Evolutionary conservation across 2,888 invertebrate species (phyloP).

Genomic region (Andrena minutula): DNA sequence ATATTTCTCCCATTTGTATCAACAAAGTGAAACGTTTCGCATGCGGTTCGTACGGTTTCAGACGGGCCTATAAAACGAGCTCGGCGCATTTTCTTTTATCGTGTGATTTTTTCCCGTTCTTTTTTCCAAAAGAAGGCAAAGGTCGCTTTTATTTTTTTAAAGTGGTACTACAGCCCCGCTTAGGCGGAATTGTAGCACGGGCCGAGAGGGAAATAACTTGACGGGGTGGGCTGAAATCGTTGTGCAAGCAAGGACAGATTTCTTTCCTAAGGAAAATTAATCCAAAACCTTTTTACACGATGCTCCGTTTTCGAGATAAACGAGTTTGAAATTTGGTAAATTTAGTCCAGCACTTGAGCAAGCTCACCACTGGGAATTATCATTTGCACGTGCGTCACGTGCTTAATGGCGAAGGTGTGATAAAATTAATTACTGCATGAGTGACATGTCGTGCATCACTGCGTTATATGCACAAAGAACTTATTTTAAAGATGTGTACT

Average conservation of each 20-base stretch:
- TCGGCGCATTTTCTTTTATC: constrained; percentile 19
- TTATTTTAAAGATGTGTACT: neutral
- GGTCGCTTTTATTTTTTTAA: constrained; percentile 22
- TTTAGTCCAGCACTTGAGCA: constrained; percentile 18
- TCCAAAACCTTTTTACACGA: neutral
- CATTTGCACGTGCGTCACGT: neutral
- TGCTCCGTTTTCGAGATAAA: constrained; percentile 15
- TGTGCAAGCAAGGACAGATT: neutral
- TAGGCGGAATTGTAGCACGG: constrained; percentile 12
- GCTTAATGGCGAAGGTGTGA: neutral
- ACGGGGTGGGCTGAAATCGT: constrained; percentile 11
- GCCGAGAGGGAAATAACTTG: constrained; percentile 17
- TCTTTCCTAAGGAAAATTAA: constrained; percentile 6
- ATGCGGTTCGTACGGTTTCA: constrained; percentile 9
- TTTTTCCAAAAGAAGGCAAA: neutral
- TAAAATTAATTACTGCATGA: neutral
- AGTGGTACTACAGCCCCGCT: neutral
- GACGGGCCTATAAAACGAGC: neutral
- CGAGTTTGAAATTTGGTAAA: constrained; percentile 4
- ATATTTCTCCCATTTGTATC: constrained; percentile 35
- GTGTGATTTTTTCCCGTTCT: neutral
- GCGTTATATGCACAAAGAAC: neutral
- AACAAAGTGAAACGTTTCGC: constrained; percentile 17
- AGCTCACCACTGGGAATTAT: constrained; percentile 23
- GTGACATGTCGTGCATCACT: neutral